These are phyloP conservation scores for Carlito syrichta DNA, from an alignment of 2,113 vertebrate species.

Conservation along the genomic window DNA sequence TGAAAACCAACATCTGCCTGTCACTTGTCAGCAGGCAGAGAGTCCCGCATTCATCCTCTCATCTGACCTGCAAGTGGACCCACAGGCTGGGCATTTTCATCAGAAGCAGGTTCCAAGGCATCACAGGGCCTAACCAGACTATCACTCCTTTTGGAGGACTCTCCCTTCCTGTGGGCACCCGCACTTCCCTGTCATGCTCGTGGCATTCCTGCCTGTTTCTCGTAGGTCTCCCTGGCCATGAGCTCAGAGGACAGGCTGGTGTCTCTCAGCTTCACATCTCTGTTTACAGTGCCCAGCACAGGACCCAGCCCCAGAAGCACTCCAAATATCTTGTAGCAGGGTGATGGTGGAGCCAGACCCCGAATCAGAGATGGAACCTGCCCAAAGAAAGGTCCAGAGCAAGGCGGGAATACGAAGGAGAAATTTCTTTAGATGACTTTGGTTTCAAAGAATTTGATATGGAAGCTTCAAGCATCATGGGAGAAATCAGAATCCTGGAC, in stretches of 20 bases:
- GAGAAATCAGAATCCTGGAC: not conserved
- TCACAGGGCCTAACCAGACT: fast-evolving
- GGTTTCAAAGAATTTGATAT: not conserved
- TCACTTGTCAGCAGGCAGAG: not conserved
- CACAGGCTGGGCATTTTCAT: fast-evolving
- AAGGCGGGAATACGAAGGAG: not conserved
- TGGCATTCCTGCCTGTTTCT: not conserved
- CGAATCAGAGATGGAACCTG: not conserved
- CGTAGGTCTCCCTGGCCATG: not conserved
- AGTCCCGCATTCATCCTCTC: not conserved
- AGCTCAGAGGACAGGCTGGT: not conserved
- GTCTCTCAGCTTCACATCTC: not conserved
- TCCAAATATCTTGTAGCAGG: too few species aligned
- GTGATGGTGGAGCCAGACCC: not conserved
- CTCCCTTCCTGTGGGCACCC: not conserved
- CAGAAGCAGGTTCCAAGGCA: not conserved
- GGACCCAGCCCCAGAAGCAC: not conserved
- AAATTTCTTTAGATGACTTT: not conserved
- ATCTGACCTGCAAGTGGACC: not conserved
- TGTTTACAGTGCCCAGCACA: too few species aligned
- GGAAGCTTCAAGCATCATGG: not conserved
- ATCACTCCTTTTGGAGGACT: too few species aligned
- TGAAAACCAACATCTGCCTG: fast-evolving
- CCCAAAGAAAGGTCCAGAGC: not conserved
- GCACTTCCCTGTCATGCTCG: fast-evolving